Conservation (phyloP, 2,797 vertebrate species). For the Leptodactylus fallax region DNA sequence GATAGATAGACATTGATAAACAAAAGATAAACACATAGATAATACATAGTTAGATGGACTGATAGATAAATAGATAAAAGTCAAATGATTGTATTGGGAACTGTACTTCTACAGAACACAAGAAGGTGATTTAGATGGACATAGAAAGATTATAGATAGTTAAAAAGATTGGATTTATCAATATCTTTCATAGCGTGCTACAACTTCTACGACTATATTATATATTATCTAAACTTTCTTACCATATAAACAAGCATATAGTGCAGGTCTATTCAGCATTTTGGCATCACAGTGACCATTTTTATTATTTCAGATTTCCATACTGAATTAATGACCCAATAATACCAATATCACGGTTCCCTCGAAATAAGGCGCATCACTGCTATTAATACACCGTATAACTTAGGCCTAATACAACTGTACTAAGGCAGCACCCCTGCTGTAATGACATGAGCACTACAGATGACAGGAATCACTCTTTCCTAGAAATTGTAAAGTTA, state of each 20-base stretch:
- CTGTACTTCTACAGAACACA: not conserved
- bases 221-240: not conserved
- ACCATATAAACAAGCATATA: not conserved
- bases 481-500: constrained; percentile 2
- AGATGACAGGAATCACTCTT: not conserved
- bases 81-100: not conserved
- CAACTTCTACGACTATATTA: not conserved
- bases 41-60: not conserved
- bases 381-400: not conserved
- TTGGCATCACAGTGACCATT: not conserved
- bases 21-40: not conserved
- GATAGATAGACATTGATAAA: not conserved
- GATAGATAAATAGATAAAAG: not conserved
- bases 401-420: not conserved
- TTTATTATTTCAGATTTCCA: not conserved
- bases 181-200: not conserved
- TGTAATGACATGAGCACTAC: not conserved
- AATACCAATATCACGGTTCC: not conserved
- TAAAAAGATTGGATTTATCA: not conserved
- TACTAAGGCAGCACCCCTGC: not conserved
- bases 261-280: not conserved
- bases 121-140: too few species aligned
- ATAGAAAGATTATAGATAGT: too few species aligned
- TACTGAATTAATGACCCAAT: not conserved
- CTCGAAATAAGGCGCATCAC: not conserved